A percentile compares a stretch with the other conserved stretches of the same genome.
Conservation (phyloP, 2,888 invertebrate species). For the Pristionchus entomophagus region DNA sequence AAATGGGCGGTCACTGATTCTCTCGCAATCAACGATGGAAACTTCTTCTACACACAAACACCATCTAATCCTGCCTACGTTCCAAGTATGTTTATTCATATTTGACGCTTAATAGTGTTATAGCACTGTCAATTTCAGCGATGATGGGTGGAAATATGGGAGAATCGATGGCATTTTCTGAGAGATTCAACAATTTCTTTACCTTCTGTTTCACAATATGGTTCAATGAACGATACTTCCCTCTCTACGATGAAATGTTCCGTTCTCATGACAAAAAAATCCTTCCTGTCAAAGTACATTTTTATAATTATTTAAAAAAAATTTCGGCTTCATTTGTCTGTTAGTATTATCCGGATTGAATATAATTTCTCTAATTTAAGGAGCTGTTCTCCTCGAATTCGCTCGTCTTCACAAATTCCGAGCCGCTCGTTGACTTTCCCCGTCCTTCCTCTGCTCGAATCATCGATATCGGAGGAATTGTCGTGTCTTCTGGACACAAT, state of each 20-base stretch:
- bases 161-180: slow-evolving; percentile 5
- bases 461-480: slow-evolving; percentile 62
- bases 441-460: slow-evolving; percentile 60
- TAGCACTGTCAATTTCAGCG: not conserved
- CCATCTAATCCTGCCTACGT: slow-evolving; percentile 58
- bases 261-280: not conserved
- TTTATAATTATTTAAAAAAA: not conserved
- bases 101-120: not conserved
- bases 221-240: not conserved
- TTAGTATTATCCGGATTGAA: not conserved
- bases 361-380: slow-evolving; percentile 40
- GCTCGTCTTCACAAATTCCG: slow-evolving; percentile 59
- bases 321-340: too few relatives aligned
- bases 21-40: slow-evolving; percentile 50
- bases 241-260: not conserved
- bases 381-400: slow-evolving; percentile 54
- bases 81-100: slow-evolving; percentile 43
- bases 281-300: too few relatives aligned
- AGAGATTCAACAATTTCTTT: not conserved
- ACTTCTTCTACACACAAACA: slow-evolving; percentile 54
- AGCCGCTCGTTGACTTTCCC: slow-evolving; percentile 64
- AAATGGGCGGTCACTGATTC: slow-evolving; percentile 5
- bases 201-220: not conserved
- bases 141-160: slow-evolving; percentile 1
- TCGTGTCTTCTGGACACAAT: slow-evolving; percentile 20